phyloP scores from a whole-genome alignment of 1,140 invertebrate genomes.

The Cyphomyrmex costatus region DNA sequence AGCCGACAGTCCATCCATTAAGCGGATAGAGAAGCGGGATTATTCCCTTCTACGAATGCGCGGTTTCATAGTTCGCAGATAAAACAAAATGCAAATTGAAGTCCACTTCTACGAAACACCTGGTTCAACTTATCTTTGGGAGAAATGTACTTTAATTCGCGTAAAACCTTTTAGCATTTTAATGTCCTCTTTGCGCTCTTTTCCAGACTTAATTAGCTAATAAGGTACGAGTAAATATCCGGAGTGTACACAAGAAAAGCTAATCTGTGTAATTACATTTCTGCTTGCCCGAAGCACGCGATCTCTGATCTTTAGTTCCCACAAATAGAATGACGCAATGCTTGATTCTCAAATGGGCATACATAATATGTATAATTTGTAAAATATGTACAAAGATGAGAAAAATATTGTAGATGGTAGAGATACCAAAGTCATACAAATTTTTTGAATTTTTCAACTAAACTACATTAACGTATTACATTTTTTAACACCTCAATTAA shows the following conservation, averaged over 20 bases:
- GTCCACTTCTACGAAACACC: neutral
- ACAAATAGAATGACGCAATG: no score
- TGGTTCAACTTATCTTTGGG: conserved; percentile 32
- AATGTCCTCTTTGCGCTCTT: neutral
- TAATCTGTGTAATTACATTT: conserved; percentile 41
- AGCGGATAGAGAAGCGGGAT: neutral
- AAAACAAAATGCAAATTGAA: conserved; percentile 57
- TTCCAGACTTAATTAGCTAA: conserved; percentile 33
- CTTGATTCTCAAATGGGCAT: neutral
- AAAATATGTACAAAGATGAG: neutral
- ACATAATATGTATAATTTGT: neutral
- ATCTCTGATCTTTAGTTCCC: conserved; percentile 9
- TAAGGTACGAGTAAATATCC: conserved; percentile 46
- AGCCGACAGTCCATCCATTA: neutral
- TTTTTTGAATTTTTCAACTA: neutral
- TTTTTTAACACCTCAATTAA: no score
- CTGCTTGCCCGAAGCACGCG: neutral
- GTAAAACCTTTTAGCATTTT: neutral
- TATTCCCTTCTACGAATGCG: conserved; percentile 9
- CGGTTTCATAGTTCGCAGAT: conserved; percentile 44
- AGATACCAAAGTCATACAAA: neutral
- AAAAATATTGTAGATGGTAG: neutral
- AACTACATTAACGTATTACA: neutral
- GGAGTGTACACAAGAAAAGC: conserved; percentile 2
- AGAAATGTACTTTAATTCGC: neutral